Evolutionary conservation across 2,888 invertebrate genomes (phyloP).

Genomic region (Drosophila borborema): DNA sequence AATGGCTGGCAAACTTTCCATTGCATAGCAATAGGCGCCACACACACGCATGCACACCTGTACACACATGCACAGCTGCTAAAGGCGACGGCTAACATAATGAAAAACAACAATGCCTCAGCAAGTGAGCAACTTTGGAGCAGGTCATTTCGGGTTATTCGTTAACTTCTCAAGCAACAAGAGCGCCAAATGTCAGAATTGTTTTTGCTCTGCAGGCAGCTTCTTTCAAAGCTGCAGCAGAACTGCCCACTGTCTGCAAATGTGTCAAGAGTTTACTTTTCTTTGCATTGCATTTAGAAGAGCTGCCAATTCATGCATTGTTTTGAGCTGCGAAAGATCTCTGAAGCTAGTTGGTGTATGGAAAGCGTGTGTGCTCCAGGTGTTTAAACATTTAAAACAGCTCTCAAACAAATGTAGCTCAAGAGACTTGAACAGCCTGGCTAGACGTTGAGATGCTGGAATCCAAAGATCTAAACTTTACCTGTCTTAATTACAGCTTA

Average conservation of each 20-base stretch:
- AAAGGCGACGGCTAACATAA: constrained; percentile 9
- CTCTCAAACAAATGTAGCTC: no score
- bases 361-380: no score
- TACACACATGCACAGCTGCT: neutral
- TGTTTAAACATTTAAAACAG: no score
- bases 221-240: neutral
- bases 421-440: no score
- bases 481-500: no score
- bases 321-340: no score
- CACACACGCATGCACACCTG: constrained; percentile 7
- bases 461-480: no score
- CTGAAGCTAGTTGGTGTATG: no score
- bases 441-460: no score
- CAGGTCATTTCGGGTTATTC: constrained; percentile 40
- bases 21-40: constrained; percentile 45
- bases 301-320: neutral
- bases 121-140: constrained; percentile 36
- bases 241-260: constrained; percentile 1
- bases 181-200: neutral
- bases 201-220: neutral
- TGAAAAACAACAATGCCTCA: constrained; percentile 31
- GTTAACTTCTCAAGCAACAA: constrained; percentile 13
- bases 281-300: neutral
- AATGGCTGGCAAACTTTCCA: constrained; percentile 40
- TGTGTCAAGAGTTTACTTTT: neutral